Conservation (phyloP, 2,888 invertebrate genomes). For the Drosophila mimetica region DNA sequence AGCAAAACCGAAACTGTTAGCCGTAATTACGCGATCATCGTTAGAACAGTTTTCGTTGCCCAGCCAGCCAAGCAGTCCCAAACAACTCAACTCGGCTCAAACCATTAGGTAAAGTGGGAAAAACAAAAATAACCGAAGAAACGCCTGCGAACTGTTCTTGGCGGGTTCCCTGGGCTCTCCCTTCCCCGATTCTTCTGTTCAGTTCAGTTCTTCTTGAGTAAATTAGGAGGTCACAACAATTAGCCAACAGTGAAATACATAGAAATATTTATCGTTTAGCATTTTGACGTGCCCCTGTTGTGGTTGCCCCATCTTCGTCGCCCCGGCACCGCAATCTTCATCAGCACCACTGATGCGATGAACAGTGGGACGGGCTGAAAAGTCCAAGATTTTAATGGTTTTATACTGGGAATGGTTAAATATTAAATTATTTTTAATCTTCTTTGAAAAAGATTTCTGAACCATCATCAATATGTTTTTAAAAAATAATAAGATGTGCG, state of each 20-base stretch:
- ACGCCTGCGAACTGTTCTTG: slow-evolving; percentile 21
- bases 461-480: background rate
- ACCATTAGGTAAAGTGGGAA: slow-evolving; percentile 22
- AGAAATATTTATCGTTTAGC: slow-evolving; percentile 74
- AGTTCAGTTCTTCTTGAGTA: slow-evolving; percentile 80
- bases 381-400: no score
- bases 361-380: slow-evolving; percentile 13
- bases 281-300: slow-evolving; percentile 69
- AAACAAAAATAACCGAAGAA: slow-evolving; percentile 17
- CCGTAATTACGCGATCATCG: slow-evolving; percentile 69
- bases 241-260: slow-evolving; percentile 81
- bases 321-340: slow-evolving; percentile 6
- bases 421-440: no score
- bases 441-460: no score
- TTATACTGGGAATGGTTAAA: no score
- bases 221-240: slow-evolving; percentile 84
- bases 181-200: slow-evolving; percentile 11
- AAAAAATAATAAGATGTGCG: background rate
- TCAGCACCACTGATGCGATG: slow-evolving; percentile 8
- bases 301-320: slow-evolving; percentile 29
- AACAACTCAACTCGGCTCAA: slow-evolving; percentile 6
- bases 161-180: background rate
- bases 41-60: slow-evolving; percentile 74
- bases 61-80: slow-evolving; percentile 59
- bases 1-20: slow-evolving; percentile 62